Conservation (phyloP, 1,140 invertebrate genomes). For the Drosophila watanabei region DNA sequence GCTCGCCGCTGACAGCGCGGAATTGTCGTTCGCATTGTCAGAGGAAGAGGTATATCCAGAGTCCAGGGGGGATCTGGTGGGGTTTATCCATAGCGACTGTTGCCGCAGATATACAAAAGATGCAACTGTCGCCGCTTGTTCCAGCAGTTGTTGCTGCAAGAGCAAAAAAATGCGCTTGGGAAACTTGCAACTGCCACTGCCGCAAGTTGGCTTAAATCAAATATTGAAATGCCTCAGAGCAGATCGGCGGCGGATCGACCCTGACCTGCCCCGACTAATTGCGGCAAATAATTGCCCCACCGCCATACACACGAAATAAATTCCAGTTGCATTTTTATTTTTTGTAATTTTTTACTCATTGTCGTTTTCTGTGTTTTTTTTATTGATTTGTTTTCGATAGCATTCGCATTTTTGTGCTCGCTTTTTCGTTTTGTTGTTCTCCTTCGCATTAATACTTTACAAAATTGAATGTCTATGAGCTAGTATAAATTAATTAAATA, state of each 20-base stretch:
- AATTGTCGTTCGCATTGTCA: conserved; percentile 81
- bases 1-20: conserved; percentile 76
- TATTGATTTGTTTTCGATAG: conserved; percentile 73
- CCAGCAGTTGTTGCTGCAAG: conserved; percentile 43
- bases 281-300: conserved; percentile 70
- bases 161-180: conserved; percentile 77
- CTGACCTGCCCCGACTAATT: conserved; percentile 55
- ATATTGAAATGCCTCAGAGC: conserved; percentile 73
- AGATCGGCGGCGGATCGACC: conserved; percentile 47
- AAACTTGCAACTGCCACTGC: conserved; percentile 64
- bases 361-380: conserved; percentile 67
- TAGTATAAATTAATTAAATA: conserved; percentile 83
- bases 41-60: neutral
- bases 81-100: conserved; percentile 39
- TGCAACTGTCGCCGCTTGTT: conserved; percentile 75
- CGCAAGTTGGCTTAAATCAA: conserved; percentile 71
- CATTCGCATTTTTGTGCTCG: conserved; percentile 48
- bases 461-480: conserved; percentile 67
- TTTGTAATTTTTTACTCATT: conserved; percentile 44
- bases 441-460: conserved; percentile 78
- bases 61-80: conserved; percentile 1
- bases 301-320: conserved; percentile 48
- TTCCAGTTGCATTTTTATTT: conserved; percentile 50
- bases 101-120: conserved; percentile 79
- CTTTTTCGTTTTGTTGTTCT: conserved; percentile 54